Evolutionary conservation across 2,113 vertebrate genomes (phyloP).

Genomic region (Laterallus jamaicensis): DNA sequence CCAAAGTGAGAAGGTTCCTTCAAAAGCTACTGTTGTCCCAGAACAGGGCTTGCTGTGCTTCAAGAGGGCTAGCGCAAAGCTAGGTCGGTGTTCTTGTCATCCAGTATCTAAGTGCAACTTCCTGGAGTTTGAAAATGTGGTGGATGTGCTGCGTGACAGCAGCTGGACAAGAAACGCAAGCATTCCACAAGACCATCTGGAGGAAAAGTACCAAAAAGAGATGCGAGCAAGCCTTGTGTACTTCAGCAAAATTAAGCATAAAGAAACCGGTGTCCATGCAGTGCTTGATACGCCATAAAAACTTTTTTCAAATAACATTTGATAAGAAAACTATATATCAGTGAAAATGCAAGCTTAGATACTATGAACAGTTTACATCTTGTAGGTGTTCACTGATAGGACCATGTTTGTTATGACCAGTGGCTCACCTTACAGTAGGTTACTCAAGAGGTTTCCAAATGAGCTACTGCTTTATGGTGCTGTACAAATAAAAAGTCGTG

Average conservation of each 20-base stretch:
- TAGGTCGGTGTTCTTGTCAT: not conserved
- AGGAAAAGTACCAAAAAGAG: slow-evolving; percentile 49
- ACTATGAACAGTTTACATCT: slow-evolving; percentile 58
- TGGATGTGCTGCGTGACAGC: not conserved
- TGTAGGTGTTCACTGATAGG: slow-evolving; percentile 38
- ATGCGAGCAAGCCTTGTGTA: slow-evolving; percentile 3
- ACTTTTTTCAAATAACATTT: slow-evolving; percentile 46
- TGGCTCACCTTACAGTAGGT: slow-evolving; percentile 25
- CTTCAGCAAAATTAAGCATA: slow-evolving; percentile 62
- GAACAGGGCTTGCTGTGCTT: not conserved
- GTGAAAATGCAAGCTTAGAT: slow-evolving; percentile 72
- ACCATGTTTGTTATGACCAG: slow-evolving; percentile 42
- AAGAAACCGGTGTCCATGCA: slow-evolving; percentile 68
- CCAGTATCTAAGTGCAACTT: not conserved
- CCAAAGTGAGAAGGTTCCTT: not conserved
- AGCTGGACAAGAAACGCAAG: not conserved
- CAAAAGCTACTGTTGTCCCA: not conserved
- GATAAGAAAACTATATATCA: slow-evolving; percentile 73
- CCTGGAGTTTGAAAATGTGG: not conserved
- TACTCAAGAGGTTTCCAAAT: slow-evolving; percentile 25
- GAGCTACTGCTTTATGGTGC: slow-evolving; percentile 55
- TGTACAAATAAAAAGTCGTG: slow-evolving; percentile 77
- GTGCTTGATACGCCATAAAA: slow-evolving; percentile 68
- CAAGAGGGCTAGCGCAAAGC: not conserved
- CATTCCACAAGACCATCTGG: slow-evolving; percentile 47